Evolutionary conservation across 1,140 invertebrate species (phyloP).

Genomic region (Antheraea pernyi): DNA sequence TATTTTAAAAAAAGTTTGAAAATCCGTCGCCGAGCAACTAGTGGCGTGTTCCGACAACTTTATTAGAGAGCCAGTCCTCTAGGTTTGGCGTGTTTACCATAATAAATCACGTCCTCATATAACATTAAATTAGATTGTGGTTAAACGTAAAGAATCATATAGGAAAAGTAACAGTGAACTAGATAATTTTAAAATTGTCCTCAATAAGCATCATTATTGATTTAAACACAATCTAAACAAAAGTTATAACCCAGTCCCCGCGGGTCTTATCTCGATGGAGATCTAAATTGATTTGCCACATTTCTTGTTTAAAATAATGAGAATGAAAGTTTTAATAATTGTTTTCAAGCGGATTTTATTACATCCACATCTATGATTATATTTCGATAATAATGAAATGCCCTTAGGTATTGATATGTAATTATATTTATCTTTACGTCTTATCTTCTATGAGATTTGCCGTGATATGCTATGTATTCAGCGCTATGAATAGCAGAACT

Average conservation of each 20-base stretch:
- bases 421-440: background rate
- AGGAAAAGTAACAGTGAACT: too few relatives aligned
- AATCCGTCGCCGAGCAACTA: too few relatives aligned
- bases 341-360: slow-evolving; percentile 2
- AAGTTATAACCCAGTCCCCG: background rate
- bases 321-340: slow-evolving; percentile 14
- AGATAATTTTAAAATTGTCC: background rate
- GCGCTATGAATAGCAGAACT: background rate
- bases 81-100: too few relatives aligned
- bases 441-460: background rate
- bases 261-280: slow-evolving; percentile 28
- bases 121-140: too few relatives aligned
- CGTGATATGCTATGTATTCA: background rate
- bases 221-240: background rate
- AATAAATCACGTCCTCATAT: too few relatives aligned
- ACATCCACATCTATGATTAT: background rate
- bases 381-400: background rate
- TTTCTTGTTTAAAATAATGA: slow-evolving; percentile 8
- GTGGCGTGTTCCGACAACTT: too few relatives aligned
- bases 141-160: too few relatives aligned
- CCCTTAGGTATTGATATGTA: background rate
- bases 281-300: slow-evolving; percentile 41
- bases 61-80: too few relatives aligned
- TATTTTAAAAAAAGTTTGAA: too few relatives aligned
- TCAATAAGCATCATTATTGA: background rate